Evolutionary conservation across 2,797 vertebrate species (phyloP).

Genomic region (Melanotaenia maccullochi): DNA sequence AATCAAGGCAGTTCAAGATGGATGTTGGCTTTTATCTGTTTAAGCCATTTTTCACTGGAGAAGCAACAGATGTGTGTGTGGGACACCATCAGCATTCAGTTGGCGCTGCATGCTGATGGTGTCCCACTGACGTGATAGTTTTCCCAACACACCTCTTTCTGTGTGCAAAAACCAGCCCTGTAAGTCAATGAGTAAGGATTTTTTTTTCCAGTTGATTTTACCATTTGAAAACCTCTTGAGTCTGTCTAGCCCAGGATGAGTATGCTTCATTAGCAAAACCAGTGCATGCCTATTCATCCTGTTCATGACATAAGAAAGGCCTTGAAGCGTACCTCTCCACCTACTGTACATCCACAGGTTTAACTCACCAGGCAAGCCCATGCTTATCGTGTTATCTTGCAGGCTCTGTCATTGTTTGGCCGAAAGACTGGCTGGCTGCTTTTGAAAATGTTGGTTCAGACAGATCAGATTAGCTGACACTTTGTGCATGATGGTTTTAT

Average conservation of each 20-base stretch:
- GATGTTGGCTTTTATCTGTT: constrained; percentile 11
- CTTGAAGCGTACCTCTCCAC: constrained; percentile 14
- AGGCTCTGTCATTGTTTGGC: constrained; percentile 60
- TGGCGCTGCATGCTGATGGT: constrained; percentile 29
- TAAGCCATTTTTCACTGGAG: constrained; percentile 21
- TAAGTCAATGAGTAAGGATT: constrained; percentile 8
- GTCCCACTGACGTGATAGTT: constrained; percentile 45
- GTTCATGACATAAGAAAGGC: constrained; percentile 16
- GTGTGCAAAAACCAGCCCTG: constrained; percentile 1
- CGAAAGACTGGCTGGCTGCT: constrained; percentile 62
- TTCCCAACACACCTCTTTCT: constrained; percentile 29
- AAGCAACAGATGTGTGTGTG: constrained; percentile 23
- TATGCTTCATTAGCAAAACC: constrained; percentile 4
- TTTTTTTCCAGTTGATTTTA: constrained; percentile 8
- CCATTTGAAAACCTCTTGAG: constrained; percentile 2
- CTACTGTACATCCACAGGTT: constrained; percentile 21
- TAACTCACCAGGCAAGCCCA: constrained; percentile 36
- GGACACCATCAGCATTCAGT: neutral
- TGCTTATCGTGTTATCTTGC: constrained; percentile 68
- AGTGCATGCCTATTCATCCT: constrained; percentile 5
- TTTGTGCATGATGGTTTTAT: constrained; percentile 46
- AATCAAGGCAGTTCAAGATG: constrained; percentile 17
- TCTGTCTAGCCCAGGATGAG: constrained; percentile 1
- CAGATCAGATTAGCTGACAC: constrained; percentile 68
- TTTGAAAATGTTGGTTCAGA: constrained; percentile 54